Base-by-base conservation (phyloP, 2,113 vertebrate species). In the Miniopterus natalensis region DNA sequence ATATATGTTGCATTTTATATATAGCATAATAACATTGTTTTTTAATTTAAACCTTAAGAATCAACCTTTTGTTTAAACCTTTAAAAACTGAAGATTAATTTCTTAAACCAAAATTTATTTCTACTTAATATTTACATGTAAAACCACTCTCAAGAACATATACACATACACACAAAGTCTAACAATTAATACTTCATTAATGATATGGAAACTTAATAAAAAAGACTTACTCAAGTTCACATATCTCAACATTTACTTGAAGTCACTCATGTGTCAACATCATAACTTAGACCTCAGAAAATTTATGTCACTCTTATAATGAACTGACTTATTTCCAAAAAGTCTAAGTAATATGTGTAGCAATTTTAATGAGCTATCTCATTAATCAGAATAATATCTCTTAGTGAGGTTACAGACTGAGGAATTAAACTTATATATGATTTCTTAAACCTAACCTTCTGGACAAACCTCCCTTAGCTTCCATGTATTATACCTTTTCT, bases 101-200 rank as follows among this genome's bases (percentile, higher is more conserved):
- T 89, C 13, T 49, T 47, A 79, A 93, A 79, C 15, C 4, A 45
- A 93, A 85, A 40, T 59, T 59, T 88, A 70, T n/a, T 88, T 84
- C 47, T 73, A 61, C 8, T 45, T 74, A 83, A 53, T 83, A 83
- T 90, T 65, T 73, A 27, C 9, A 80, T 71, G 23, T 5, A 61
- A 89, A 89, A 27, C 8, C 15, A 79, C 27, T 27, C 15, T 91
- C 68, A 79, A 47, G 45, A 29, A 84, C 29, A 88, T 10, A 31
- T 15, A 42, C 10, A 59, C 3, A 51, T 0, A 42, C 8, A 73
- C 27, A 66, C 4, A 75, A 0, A 63, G 4, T 45, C 18, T 92
- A n/a, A 55, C 45, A 65, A 47, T 84, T 93, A 83, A 20, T 59
- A 81, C 47, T 94, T 92, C 73, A 84, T 55, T 73, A 84, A 78